These are phyloP conservation scores for Pteronotus mesoamericanus DNA, from an alignment of 2,797 vertebrate genomes.

Conservation along the genomic window DNA sequence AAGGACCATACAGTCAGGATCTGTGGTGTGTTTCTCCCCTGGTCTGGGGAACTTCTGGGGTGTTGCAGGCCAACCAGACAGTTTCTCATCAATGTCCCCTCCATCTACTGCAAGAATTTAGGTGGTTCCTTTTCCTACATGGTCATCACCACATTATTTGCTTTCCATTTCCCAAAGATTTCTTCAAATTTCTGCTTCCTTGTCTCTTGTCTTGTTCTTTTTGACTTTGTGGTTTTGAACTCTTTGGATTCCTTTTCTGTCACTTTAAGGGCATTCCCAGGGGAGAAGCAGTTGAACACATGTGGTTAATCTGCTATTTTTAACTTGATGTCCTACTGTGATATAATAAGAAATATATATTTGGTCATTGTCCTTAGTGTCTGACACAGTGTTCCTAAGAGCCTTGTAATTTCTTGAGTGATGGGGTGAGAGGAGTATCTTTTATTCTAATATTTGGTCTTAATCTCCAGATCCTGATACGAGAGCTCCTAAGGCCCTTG, in stretches of 20 bases:
- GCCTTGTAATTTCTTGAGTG: not conserved
- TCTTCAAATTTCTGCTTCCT: not conserved
- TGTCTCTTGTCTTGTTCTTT: not conserved
- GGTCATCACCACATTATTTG: not conserved
- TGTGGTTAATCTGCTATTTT: not conserved
- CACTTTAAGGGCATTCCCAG: not conserved
- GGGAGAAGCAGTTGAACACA: not conserved
- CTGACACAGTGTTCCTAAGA: not conserved
- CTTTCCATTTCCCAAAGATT: not conserved
- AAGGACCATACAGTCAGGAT: not conserved
- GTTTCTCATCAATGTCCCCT: not conserved
- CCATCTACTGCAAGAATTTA: rapidly evolving
- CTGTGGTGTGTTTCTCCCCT: not conserved
- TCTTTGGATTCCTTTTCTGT: not conserved
- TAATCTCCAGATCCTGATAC: not conserved
- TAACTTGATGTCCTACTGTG: not conserved
- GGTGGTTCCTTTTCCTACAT: not conserved
- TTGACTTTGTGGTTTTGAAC: not conserved
- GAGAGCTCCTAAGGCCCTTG: not conserved
- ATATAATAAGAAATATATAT: not conserved
- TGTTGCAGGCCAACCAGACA: not conserved
- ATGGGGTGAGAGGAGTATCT: not conserved
- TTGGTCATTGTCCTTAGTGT: not conserved
- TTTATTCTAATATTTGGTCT: not conserved
- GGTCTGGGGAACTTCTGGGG: not conserved